Conservation (phyloP, 2,113 vertebrate species). For the Corvus cornix region DNA sequence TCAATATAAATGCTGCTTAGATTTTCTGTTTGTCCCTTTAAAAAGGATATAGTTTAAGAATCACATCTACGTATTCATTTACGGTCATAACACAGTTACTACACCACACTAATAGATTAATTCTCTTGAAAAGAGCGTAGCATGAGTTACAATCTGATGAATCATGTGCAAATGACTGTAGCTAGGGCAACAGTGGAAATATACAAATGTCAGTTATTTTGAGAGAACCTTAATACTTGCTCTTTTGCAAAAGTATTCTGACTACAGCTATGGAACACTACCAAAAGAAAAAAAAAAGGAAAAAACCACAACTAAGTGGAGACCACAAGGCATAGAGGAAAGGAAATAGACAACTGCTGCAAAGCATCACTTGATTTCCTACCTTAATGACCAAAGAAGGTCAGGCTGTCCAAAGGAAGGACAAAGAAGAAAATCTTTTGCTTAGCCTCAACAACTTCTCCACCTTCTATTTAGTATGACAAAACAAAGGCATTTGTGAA, state of each 20-base stretch:
- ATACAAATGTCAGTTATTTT: not conserved
- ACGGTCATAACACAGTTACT: not conserved
- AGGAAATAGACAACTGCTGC: not conserved
- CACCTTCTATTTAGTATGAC: not conserved
- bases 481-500: not conserved
- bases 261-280: not conserved
- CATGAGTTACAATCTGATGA: not conserved
- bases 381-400: not conserved
- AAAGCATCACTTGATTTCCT: not conserved
- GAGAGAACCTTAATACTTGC: not conserved
- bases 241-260: not conserved
- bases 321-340: not conserved
- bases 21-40: not conserved
- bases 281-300: fast-evolving
- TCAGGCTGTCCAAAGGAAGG: not conserved
- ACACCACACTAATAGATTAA: not conserved
- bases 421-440: not conserved
- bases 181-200: not conserved
- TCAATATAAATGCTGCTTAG: not conserved
- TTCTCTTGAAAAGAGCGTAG: not conserved
- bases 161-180: not conserved
- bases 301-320: not conserved
- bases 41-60: not conserved
- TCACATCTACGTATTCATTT: not conserved
- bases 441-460: not conserved